phyloP scores from a whole-genome alignment of 2,888 invertebrate genomes.

The Cataglyphis altisquamis region DNA sequence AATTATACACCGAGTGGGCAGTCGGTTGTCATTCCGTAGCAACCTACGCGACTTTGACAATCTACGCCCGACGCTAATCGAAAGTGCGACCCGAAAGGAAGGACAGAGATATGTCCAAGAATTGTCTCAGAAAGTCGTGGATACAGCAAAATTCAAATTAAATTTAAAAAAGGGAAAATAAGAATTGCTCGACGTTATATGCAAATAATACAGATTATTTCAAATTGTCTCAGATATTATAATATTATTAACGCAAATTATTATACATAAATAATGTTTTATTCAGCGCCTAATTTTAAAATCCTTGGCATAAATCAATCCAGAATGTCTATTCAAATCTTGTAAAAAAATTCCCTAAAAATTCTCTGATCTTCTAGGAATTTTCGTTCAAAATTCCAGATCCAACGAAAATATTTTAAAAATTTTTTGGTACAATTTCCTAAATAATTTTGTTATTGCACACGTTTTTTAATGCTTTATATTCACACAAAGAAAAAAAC shows the following conservation, averaged over 20 bases:
- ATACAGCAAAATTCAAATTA: not conserved
- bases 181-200: not conserved
- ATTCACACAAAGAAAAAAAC: too few species aligned
- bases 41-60: constrained; percentile 79
- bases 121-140: not conserved
- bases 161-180: not conserved
- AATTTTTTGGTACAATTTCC: too few species aligned
- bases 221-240: not conserved
- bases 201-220: not conserved
- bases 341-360: too few species aligned
- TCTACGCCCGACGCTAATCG: constrained; percentile 65
- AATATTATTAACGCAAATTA: not conserved
- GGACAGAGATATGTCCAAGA: not conserved
- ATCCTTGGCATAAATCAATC: not conserved
- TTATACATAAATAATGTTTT: not conserved
- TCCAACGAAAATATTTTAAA: too few species aligned
- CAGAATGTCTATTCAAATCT: too few species aligned
- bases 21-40: constrained; percentile 78
- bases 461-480: too few species aligned
- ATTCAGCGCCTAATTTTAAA: not conserved
- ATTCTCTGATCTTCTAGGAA: too few species aligned
- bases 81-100: constrained; percentile 59
- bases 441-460: too few species aligned
- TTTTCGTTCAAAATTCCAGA: too few species aligned
- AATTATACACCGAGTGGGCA: constrained; percentile 68